Evolutionary conservation across 2,113 vertebrate species (phyloP).

Genomic region (Callorhinus ursinus): DNA sequence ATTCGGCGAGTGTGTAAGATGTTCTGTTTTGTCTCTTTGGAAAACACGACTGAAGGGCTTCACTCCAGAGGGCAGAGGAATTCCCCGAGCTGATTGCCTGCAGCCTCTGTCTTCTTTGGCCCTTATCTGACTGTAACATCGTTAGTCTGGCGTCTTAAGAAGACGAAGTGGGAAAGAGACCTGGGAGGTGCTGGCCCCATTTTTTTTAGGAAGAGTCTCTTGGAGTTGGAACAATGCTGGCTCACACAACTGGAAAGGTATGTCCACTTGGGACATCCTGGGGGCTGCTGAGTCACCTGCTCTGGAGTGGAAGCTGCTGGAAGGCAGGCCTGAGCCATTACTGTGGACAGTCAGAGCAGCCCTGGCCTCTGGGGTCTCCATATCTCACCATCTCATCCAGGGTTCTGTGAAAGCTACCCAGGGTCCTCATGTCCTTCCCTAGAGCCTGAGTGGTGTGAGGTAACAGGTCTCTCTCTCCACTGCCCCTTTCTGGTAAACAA

Average conservation of each 20-base stretch:
- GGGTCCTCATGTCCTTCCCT: conserved; percentile 67
- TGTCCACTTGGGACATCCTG: neutral
- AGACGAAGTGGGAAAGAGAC: conserved; percentile 13
- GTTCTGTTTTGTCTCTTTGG: conserved; percentile 39
- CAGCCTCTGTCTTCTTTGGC: conserved; percentile 4
- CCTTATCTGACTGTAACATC: neutral
- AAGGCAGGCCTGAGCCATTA: conserved; percentile 49
- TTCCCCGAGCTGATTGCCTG: neutral
- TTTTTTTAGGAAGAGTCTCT: conserved; percentile 47
- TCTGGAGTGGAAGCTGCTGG: conserved; percentile 13
- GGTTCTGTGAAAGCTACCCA: conserved; percentile 52
- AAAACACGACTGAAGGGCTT: conserved; percentile 53
- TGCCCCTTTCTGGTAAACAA: conserved; percentile 65
- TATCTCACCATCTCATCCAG: conserved; percentile 65
- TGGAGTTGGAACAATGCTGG: neutral
- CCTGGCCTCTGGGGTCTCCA: conserved; percentile 53
- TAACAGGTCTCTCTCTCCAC: conserved; percentile 63
- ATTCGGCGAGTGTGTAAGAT: neutral
- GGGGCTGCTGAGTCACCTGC: neutral
- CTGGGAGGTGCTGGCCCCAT: neutral
- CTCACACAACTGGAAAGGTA: conserved; percentile 13
- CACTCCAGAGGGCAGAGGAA: neutral
- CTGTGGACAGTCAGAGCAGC: neutral
- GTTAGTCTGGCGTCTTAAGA: conserved; percentile 8
- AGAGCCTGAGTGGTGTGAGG: conserved; percentile 58